Evolutionary conservation across 2,888 invertebrate genomes (phyloP), one percentile per base, ranked within the genome.

Genomic region (Mechanitis messenoides): DNA sequence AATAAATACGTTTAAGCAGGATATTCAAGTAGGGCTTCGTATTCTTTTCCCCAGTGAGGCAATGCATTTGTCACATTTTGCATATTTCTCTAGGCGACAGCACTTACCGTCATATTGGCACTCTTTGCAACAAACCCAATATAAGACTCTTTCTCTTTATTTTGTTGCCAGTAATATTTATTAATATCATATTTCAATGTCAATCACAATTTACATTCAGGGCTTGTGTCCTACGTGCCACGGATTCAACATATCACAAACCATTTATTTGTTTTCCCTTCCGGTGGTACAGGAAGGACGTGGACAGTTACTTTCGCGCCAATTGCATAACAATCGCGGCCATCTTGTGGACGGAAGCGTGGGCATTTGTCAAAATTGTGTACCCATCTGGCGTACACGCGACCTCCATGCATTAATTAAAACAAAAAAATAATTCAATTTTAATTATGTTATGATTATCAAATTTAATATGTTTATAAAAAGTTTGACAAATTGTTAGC

Each of bases 221-320:
- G 63, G 58, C 62, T 67, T 69, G 72, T 72, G 58, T 60, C 53
- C 60, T 64, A 72, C 74, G 73, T 72, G 73, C 67, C 20, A 54
- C 45, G 66, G 58, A 62, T 54, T 61, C 66, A 68, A 72, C 70
- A 67, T 58, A 55, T 46, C 46, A 59, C 59, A 60, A 65, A 65
- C 66, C 69, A 69, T 69, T 69, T 72, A 71, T 70, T 68, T 71
- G 69, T 71, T 71, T 68, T 70, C 70, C 73, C 78, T 79, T 80
- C 80, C 79, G 74, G 75, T 68, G 64, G 58, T 56, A 68, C 70
- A 72, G 73, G 73, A 74, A 72, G 71, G 66, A 71, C 68, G 69
- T 70, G 70, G 58, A 79, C 80, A 76, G 80, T 80, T 81, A 79
- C 71, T 73, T 78, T 76, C 74, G 77, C 77, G 73, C 69, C 72